phyloP scores from a whole-genome alignment of 2,888 invertebrate species.

The Mellilla xanthometata region DNA sequence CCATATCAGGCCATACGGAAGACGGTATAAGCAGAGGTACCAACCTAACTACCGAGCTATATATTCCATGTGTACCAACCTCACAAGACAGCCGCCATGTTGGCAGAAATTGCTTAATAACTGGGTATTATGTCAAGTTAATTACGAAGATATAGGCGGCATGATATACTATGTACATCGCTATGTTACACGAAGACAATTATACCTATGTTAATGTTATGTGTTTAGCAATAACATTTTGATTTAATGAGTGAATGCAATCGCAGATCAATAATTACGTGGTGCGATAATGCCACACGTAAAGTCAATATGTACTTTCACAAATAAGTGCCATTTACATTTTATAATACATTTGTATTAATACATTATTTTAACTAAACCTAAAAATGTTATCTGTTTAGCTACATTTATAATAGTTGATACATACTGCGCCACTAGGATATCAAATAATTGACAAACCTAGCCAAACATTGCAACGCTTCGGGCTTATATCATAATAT shows the following conservation, averaged over 20 bases:
- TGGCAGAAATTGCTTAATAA: conserved; percentile 71
- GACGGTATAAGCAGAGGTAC: conserved; percentile 15
- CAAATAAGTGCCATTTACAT: no score
- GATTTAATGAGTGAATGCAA: neutral
- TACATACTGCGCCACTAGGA: no score
- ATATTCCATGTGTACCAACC: conserved; percentile 17
- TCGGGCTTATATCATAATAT: no score
- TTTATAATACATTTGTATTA: no score
- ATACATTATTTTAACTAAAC: no score
- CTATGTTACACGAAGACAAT: neutral
- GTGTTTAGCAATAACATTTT: neutral
- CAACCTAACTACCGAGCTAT: neutral
- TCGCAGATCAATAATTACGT: neutral
- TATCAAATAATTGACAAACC: no score
- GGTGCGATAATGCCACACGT: no score
- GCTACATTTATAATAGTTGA: no score
- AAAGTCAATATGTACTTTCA: no score
- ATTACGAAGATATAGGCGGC: conserved; percentile 51
- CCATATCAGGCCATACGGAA: conserved; percentile 24
- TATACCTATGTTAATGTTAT: neutral
- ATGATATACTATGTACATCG: conserved; percentile 12
- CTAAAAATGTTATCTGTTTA: no score
- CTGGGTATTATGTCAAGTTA: conserved; percentile 67
- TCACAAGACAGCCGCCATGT: conserved; percentile 57
- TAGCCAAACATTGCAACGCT: no score